A percentile compares a stretch with the other conserved stretches of the same genome.
phyloP scores from a whole-genome alignment of 2,797 vertebrate species.

The Dryobates pubescens region DNA sequence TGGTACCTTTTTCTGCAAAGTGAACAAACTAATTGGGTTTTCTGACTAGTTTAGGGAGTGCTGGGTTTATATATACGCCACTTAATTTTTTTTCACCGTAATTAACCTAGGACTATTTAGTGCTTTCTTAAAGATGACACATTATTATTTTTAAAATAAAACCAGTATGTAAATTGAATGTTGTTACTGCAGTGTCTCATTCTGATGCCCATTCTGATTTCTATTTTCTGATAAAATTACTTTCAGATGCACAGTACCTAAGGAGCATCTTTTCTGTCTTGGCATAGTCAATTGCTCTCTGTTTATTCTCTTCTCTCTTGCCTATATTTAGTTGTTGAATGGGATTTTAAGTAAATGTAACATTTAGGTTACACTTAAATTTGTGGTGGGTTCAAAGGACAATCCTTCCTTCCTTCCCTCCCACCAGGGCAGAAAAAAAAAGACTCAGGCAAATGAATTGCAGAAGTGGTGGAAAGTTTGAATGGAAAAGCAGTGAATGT shows the following conservation, averaged over 20 bases:
- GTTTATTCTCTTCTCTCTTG: not conserved
- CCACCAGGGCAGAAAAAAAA: no score
- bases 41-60: not conserved
- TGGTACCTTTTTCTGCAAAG: not conserved
- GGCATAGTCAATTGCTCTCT: not conserved
- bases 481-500: no score
- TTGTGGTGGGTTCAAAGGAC: no score
- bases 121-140: not conserved
- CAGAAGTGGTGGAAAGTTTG: no score
- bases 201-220: not conserved
- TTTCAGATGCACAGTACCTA: not conserved
- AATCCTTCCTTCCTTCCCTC: no score
- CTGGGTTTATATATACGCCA: not conserved
- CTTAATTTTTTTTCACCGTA: not conserved
- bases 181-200: not conserved
- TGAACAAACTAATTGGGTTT: not conserved
- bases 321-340: not conserved
- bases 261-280: not conserved
- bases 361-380: not conserved
- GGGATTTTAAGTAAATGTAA: not conserved
- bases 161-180: not conserved
- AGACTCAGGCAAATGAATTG: no score
- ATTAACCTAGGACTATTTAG: not conserved
- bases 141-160: not conserved
- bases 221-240: not conserved